Base-by-base conservation (phyloP, 2,888 invertebrate genomes). In the Noctuana brunneofusca region DNA sequence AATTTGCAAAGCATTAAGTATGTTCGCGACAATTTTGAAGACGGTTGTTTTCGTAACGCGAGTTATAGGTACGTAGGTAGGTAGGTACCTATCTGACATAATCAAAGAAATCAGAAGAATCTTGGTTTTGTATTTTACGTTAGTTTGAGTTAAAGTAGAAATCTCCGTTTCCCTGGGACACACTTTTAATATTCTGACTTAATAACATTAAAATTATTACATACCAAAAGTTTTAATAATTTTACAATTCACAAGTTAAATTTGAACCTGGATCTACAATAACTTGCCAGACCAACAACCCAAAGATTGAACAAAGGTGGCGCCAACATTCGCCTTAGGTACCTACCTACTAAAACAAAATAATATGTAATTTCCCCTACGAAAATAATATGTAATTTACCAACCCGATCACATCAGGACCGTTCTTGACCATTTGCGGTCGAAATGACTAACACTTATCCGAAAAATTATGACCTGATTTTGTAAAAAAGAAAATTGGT, bases 251-350 rank as follows among this genome's bases (percentile, higher is more conserved):
- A 38, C n/a, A 3, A 38, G 2, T 49, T 20, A 20, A 78, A 58
- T 82, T 68, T 86, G 65, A 43, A 76, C 70, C 84, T 82, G 86
- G 64, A 50, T 32, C 58, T 56, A 68, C 72, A 78, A 79, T 76
- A 75, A 79, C 75, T 79, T 77, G 78, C 74, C 72, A 75, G 46
- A 30, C 81, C 74, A 83, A 84, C 84, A 83, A 79, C 70, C 76
- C 86, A 87, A 89, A 84, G 80, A 85, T 70, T 71, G 74, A 72
- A 70, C 78, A 69, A 86, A 88, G 80, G 72, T 88, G 90, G 90
- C 90, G 90, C 90, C 90, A 86, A 87, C 81, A 76, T 74, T 81
- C 77, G 76, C 76, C 82, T 82, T 81, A n/a, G n/a, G n/a, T n/a
- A n/a, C n/a, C n/a, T n/a, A n/a, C n/a, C n/a, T n/a, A 83, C 76